A percentile compares a stretch with the other conserved stretches of the same genome.
Evolutionary conservation across 2,888 invertebrate species (phyloP).

Genomic region (Nemoura dubitans): DNA sequence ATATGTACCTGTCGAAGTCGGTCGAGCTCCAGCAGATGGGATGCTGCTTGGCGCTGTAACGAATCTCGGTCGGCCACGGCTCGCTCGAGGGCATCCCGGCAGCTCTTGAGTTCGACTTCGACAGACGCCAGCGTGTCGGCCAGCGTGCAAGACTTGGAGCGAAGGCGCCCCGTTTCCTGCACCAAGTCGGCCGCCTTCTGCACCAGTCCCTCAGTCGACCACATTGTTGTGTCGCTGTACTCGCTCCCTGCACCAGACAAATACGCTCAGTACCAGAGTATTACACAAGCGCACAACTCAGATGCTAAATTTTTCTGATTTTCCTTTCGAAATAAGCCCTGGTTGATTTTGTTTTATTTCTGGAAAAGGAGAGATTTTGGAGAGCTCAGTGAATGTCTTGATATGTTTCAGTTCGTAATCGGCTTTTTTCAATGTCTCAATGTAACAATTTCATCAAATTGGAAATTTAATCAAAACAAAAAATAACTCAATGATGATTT

Average conservation of each 20-base stretch:
- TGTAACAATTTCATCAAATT: too few relatives aligned
- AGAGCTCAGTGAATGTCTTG: not conserved
- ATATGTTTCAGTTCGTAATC: too few relatives aligned
- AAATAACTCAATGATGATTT: too few relatives aligned
- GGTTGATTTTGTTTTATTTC: not conserved
- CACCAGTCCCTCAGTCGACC: constrained; percentile 72
- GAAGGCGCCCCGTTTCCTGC: constrained; percentile 71
- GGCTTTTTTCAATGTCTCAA: too few relatives aligned
- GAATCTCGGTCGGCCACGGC: constrained; percentile 76
- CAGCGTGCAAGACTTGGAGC: constrained; percentile 64
- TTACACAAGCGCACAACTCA: too few relatives aligned
- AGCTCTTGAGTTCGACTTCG: constrained; percentile 73
- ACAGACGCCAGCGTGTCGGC: constrained; percentile 69
- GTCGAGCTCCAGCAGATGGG: constrained; percentile 76
- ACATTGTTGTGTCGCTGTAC: constrained; percentile 65
- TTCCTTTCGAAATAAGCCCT: not conserved
- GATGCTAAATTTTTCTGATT: not conserved
- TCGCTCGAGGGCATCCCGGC: constrained; percentile 73
- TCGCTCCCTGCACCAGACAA: constrained; percentile 62
- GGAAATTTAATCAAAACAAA: too few relatives aligned
- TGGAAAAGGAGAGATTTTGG: not conserved
- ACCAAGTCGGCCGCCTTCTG: constrained; percentile 81
- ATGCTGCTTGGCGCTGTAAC: constrained; percentile 75
- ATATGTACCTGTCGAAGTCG: constrained; percentile 75
- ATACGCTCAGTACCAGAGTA: not conserved